phyloP scores from a whole-genome alignment of 2,797 vertebrate species.

The Emydoidea blandingii region DNA sequence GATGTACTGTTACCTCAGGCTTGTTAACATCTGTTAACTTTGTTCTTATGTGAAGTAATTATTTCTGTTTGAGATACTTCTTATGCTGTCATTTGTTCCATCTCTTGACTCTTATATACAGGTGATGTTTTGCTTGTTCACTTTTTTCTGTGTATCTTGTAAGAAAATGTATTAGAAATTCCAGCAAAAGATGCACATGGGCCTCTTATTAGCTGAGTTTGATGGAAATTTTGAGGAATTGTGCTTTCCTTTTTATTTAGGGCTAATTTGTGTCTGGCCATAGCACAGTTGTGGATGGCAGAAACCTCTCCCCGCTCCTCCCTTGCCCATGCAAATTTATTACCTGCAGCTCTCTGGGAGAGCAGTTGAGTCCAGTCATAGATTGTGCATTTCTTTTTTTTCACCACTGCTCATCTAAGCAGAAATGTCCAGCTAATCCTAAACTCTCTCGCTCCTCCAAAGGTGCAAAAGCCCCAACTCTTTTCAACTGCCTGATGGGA shows the following conservation, averaged over 20 bases:
- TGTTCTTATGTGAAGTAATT: conserved; percentile 19
- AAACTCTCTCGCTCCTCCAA: background rate
- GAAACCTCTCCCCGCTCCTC: background rate
- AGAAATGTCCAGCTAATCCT: background rate
- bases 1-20: background rate
- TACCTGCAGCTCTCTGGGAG: background rate
- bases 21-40: conserved; percentile 67
- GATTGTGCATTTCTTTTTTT: background rate
- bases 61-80: conserved; percentile 30
- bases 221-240: conserved; percentile 52
- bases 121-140: background rate
- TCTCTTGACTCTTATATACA: background rate
- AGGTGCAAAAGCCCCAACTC: background rate
- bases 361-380: background rate
- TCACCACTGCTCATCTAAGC: background rate
- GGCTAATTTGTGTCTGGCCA: conserved; percentile 48
- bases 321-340: background rate
- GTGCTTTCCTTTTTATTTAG: conserved; percentile 36
- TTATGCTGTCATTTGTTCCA: conserved; percentile 5
- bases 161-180: conserved; percentile 27
- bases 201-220: conserved; percentile 49
- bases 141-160: background rate
- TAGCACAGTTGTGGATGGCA: conserved; percentile 2
- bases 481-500: background rate
- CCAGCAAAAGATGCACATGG: background rate